Evolutionary conservation across 2,888 invertebrate species (phyloP).

Genomic region (Prosapia bicincta): DNA sequence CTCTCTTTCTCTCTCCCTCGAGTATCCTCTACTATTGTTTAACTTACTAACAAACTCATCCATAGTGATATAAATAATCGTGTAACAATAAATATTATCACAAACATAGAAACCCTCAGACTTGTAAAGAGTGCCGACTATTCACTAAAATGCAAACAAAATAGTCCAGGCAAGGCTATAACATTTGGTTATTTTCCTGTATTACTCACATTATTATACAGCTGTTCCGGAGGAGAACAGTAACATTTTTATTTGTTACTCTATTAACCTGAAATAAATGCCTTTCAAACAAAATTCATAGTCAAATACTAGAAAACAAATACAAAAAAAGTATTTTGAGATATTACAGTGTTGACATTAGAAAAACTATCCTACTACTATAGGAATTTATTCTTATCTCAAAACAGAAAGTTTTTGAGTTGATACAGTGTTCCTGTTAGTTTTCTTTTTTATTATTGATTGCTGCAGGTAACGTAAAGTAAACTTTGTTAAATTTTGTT

Average conservation of each 20-base stretch:
- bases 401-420: conserved; percentile 12
- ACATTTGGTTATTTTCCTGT: neutral
- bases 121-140: neutral
- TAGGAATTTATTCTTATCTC: conserved; percentile 13
- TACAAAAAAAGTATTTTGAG: neutral
- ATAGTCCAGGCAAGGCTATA: neutral
- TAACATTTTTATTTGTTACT: too few relatives aligned
- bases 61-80: neutral
- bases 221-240: too few relatives aligned
- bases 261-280: neutral
- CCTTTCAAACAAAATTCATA: neutral
- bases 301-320: neutral
- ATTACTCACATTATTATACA: too few relatives aligned
- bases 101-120: too few relatives aligned
- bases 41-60: neutral
- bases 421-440: conserved; percentile 19
- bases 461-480: too few relatives aligned
- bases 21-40: neutral
- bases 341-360: conserved; percentile 12
- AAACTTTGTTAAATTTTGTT: too few relatives aligned
- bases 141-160: neutral
- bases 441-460: too few relatives aligned
- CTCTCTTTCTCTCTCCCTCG: too few relatives aligned
- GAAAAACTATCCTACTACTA: conserved; percentile 5
- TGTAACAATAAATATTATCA: neutral